A percentile compares a stretch with the other conserved stretches of the same genome.
Conservation (phyloP, 2,113 vertebrate species). For the Ploceus nigricollis region DNA sequence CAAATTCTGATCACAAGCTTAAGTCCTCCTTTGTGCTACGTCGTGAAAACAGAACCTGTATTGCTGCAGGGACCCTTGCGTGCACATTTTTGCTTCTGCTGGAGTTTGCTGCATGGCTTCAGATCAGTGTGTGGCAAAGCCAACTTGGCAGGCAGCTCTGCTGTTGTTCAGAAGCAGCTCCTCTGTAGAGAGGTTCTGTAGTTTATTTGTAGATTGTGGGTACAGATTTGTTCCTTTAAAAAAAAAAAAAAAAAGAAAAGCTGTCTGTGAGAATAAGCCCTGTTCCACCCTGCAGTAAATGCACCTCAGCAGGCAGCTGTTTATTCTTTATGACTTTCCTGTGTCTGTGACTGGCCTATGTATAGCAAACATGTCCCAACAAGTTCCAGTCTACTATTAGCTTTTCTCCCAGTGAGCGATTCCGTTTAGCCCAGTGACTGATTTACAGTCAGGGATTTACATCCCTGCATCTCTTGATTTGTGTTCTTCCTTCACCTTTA, state of each 20-base stretch:
- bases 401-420: neutral
- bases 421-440: neutral
- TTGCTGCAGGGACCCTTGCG: neutral
- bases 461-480: neutral
- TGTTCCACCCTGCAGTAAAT: neutral
- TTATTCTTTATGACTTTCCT: conserved; percentile 53
- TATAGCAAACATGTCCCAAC: conserved; percentile 19
- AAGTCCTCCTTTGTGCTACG: neutral
- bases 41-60: neutral
- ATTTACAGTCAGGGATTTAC: neutral
- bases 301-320: conserved; percentile 1
- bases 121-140: neutral
- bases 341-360: conserved; percentile 2
- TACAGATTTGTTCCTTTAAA: neutral
- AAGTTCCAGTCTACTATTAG: neutral
- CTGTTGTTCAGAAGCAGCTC: neutral
- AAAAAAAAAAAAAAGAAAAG: neutral
- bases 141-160: neutral
- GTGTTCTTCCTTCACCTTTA: neutral
- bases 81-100: neutral
- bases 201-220: conserved; percentile 15
- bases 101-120: neutral
- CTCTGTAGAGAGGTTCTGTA: neutral
- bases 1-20: neutral
- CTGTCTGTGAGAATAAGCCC: neutral